These are phyloP conservation scores for Paraplagusia blochii DNA, from an alignment of 2,113 vertebrate genomes.

Conservation along the genomic window DNA sequence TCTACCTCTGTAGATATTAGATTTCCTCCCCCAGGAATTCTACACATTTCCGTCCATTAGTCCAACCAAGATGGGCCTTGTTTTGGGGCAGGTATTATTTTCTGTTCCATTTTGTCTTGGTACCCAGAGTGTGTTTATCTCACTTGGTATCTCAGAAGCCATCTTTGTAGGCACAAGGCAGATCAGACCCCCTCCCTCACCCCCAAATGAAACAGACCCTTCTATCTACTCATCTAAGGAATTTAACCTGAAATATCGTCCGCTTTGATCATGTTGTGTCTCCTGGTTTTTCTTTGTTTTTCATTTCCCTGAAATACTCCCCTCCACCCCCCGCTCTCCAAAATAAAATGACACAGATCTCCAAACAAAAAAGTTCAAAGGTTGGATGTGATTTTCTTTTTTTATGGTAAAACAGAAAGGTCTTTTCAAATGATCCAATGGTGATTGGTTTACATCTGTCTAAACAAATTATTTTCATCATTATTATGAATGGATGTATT, in stretches of 20 bases:
- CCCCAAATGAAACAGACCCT: constrained; percentile 37
- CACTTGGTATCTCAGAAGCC: constrained; percentile 26
- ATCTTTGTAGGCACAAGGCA: constrained; percentile 20
- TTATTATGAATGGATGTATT: too few species aligned
- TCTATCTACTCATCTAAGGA: constrained; percentile 60
- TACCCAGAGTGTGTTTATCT: constrained; percentile 43
- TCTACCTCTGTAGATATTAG: constrained; percentile 51
- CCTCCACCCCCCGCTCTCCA: too few species aligned
- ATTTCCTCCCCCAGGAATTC: constrained; percentile 55
- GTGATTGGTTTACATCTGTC: too few species aligned
- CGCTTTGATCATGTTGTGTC: constrained; percentile 57
- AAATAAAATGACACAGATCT: constrained; percentile 42
- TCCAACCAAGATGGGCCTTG: constrained; percentile 42
- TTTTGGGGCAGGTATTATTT: constrained; percentile 52
- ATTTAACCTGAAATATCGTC: constrained; percentile 59
- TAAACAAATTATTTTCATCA: too few species aligned
- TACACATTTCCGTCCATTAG: constrained; percentile 66
- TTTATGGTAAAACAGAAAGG: too few species aligned
- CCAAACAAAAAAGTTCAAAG: constrained; percentile 44
- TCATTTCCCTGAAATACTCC: constrained; percentile 14
- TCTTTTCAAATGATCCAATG: too few species aligned
- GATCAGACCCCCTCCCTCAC: constrained; percentile 14
- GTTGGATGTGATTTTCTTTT: constrained; percentile 38
- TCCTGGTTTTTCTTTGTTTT: constrained; percentile 33
- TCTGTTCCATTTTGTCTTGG: constrained; percentile 39